Base-by-base conservation (phyloP, 2,113 vertebrate species). In the Tachysurus fulvidraco region DNA sequence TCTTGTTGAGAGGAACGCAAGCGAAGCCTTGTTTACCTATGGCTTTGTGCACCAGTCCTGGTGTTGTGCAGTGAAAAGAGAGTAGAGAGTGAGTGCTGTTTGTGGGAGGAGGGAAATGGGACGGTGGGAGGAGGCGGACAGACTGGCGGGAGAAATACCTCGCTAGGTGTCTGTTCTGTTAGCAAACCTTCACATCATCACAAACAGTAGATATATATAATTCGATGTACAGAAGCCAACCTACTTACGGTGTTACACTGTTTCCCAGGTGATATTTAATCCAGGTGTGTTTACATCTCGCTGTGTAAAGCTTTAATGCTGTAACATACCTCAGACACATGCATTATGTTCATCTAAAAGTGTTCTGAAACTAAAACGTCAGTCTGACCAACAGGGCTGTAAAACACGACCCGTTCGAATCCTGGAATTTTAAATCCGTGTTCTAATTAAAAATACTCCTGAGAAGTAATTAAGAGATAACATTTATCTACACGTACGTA, bases 21-120 rank as follows among this genome's bases (percentile, higher is more conserved):
- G 78, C 89, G 85, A 89, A 87, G 89, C 92, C 89, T 88, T 94
- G 91, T 95, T 95, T 95, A 91, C 92, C 91, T 90, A 93, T 92
- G 52, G 89, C 90, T 94, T 94, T 93, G 93, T 94, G 90, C 14
- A 90, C 55, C 0, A 41, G 89, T 41, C 90, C 84, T 91, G 86
- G 65, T 95, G 92, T 95, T 95, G 46, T 95, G 93, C 91, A 91
- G 90, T 92, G 89, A 89, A 93, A 93, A 93, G 93, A 93, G 95
- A 93, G 93, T 89, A 67, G 91, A 87, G 84, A 83, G 91, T 86
- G 89, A 85, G 76, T 60, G 82, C 77, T 71, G 73, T 85, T 65
- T 71, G 57, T 87, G 69, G 86, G 81, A 30, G 86, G 64, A 83
- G 85, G 69, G 69, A 89, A 88, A n/a, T 80, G 71, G 30, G 54